Evolutionary conservation across 1,140 invertebrate genomes (phyloP), one percentile per base, ranked within the genome.

Genomic region (Mya arenaria): DNA sequence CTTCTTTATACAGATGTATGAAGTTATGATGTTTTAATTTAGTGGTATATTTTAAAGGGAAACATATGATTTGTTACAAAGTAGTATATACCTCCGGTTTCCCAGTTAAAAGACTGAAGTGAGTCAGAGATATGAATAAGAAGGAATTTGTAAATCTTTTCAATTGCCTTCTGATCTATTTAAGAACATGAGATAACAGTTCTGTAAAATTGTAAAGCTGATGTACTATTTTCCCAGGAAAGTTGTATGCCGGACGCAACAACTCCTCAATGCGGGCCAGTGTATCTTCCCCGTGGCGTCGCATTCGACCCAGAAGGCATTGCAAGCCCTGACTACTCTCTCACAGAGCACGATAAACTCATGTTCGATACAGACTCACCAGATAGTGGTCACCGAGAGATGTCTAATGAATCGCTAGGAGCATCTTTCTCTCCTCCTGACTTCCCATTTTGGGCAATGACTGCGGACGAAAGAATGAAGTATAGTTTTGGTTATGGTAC

Each of bases 371-470:
- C 79, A 10, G 79, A 82, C 36, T 82, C 79, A 37, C 79, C 79
- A 8, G 79, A 82, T 32, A 82, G 79, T 56, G 79, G 79, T 37
- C 79, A 82, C 28, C 69, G 79, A 10, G 79, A 82, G 34, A 82
- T 82, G 79, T 82, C 79, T 32, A 63, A 23, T 30, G 79, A 82
- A 25, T 73, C 44, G 30, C 66, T 81, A 4, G 68, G 66, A 5
- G 19, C 55, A 15, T 30, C 34, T 10, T 62, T 82, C 23, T 39
- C 37, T 8, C 56, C 63, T 41, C 32, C 55, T 15, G 71, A 82
- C 19, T 62, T 62, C 48, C 69, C 66, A 8, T 63, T 66, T 36
- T 82, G 79, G 79, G 32, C 69, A n/a, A 37, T 71, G 39, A 34
- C 56, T 10, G 56, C 32, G 6, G 69, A 74, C 4, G 79, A 82